These are phyloP conservation scores for Tauraco hartlaubi DNA, from an alignment of 2,797 vertebrate species.

Conservation along the genomic window DNA sequence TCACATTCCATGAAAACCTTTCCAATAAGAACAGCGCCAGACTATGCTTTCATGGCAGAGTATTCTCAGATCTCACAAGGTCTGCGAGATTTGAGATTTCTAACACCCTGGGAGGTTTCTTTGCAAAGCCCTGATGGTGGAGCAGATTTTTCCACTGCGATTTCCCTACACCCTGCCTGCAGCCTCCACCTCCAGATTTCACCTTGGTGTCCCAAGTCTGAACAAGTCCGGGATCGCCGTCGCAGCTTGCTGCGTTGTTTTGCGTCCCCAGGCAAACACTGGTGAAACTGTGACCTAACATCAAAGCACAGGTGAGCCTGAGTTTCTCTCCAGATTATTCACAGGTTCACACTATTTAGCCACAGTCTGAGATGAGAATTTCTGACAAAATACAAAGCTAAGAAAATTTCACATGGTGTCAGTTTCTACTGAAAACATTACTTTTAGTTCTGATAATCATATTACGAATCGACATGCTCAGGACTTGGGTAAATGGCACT, in stretches of 20 bases:
- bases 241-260: rapidly evolving
- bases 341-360: not conserved
- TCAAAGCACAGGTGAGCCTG: not conserved
- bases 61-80: not conserved
- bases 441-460: not conserved
- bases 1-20: not conserved
- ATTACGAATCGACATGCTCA: not conserved
- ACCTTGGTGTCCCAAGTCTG: not conserved
- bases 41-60: not conserved
- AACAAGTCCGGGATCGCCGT: rapidly evolving
- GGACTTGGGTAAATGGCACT: not conserved
- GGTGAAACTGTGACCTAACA: rapidly evolving
- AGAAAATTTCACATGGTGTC: not conserved
- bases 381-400: not conserved
- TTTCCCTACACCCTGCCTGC: not conserved
- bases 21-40: not conserved
- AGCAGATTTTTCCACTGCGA: not conserved
- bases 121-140: not conserved
- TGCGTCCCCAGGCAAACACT: not conserved
- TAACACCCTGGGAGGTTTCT: rapidly evolving
- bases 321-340: not conserved
- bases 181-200: not conserved
- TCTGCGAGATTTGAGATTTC: not conserved
- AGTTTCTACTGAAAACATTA: not conserved
- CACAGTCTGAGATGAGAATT: not conserved